phyloP scores from a whole-genome alignment of 2,888 invertebrate species.

The Dryocosmus kuriphilus region DNA sequence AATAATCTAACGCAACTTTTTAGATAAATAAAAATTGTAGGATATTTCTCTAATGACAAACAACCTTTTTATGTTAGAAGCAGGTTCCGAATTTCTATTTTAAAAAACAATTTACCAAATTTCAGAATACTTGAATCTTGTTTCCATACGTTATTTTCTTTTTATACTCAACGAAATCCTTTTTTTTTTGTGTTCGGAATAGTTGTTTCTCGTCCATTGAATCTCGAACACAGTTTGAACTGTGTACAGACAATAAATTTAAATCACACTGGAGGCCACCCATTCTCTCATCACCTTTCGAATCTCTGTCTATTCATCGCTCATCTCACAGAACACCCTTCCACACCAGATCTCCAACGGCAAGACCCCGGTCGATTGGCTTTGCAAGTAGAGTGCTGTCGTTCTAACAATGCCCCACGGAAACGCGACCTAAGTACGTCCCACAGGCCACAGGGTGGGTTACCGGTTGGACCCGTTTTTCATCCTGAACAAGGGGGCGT shows the following conservation, averaged over 20 bases:
- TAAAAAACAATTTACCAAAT: no score
- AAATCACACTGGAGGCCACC: conserved; percentile 29
- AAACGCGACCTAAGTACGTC: conserved; percentile 33
- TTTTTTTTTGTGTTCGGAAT: no score
- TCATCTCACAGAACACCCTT: conserved; percentile 27
- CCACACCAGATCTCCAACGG: conserved; percentile 29
- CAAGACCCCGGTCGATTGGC: conserved; percentile 26
- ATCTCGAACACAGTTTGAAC: no score
- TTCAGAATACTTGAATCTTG: no score
- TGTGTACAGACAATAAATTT: conserved; percentile 21
- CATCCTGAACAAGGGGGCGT: conserved; percentile 33
- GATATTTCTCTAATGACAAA: no score
- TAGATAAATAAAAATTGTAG: no score
- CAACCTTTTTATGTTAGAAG: no score
- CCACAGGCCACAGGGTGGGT: conserved; percentile 31
- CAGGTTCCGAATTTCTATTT: no score
- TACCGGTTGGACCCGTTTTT: conserved; percentile 15
- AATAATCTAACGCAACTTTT: no score
- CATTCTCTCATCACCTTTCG: conserved; percentile 34
- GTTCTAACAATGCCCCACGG: conserved; percentile 17
- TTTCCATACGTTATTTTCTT: no score
- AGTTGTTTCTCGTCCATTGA: background rate
- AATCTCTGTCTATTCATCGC: conserved; percentile 32
- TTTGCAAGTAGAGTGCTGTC: conserved; percentile 28
- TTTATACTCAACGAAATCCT: no score